Conservation (phyloP, 2,113 vertebrate species). For the Sebastes schlegelii region DNA sequence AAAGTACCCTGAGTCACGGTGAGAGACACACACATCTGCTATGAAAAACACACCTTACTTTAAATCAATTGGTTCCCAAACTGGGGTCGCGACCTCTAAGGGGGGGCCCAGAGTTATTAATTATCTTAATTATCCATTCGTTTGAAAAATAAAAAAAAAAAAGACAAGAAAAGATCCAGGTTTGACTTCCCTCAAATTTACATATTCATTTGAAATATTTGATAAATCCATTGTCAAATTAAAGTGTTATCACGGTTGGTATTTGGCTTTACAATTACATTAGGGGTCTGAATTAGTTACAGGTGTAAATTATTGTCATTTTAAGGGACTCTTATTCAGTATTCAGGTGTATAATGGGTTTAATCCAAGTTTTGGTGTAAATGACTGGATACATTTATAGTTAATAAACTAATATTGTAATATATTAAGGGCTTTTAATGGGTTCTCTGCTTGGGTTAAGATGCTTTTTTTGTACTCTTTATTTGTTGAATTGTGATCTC, state of each 20-base stretch:
- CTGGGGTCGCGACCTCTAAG: too few relatives aligned
- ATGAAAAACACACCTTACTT: not conserved
- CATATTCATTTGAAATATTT: not conserved
- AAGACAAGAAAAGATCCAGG: not conserved
- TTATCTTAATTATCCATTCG: not conserved
- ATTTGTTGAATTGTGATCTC: too few relatives aligned
- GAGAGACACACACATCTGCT: slow-evolving; percentile 53
- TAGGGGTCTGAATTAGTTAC: not conserved
- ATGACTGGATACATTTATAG: not conserved
- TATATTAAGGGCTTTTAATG: not conserved
- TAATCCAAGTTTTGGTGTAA: not conserved
- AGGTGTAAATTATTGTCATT: not conserved
- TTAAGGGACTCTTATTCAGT: too few relatives aligned
- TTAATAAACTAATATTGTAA: not conserved
- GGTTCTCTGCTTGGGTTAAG: not conserved
- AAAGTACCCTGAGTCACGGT: slow-evolving; percentile 95
- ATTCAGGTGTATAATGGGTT: not conserved
- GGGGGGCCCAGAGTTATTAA: too few relatives aligned
- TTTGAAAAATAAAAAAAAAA: not conserved
- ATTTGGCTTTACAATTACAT: not conserved
- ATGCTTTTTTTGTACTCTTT: too few relatives aligned
- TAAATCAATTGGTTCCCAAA: too few relatives aligned
- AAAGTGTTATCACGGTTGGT: not conserved
- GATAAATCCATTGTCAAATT: not conserved
- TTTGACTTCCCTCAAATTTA: not conserved